Base-by-base conservation (phyloP, 2,888 invertebrate genomes). In the Drosophila paranaensis region DNA sequence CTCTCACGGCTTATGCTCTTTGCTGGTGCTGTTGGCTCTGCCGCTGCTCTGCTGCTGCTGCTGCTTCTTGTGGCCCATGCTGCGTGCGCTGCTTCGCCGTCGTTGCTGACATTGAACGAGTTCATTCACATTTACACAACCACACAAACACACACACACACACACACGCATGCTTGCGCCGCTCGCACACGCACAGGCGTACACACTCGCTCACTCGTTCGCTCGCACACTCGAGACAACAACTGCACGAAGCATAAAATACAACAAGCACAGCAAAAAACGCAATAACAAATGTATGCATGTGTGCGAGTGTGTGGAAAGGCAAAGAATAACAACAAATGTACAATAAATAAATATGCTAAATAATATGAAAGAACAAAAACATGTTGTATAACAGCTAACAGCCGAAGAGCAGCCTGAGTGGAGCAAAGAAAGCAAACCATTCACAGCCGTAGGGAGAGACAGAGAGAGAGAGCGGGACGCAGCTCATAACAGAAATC, bases 71-170 rank as follows among this genome's bases (percentile, higher is more conserved):
- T 64, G 72, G 87, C 75, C 76, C 81, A 87, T 89, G 89, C 87
- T 84, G 89, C 79, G 71, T 81, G 81, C 77, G 70, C 74, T 84
- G 76, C 76, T 76, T 81, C 75, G 68, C 57, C 56, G 74, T 54
- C 53, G 68, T 54, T 33, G 82, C 91, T 92, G 92, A 92, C 93
- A 93, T 93, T 93, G 93, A 93, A 93, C 91, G 92, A 92, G 92
- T 93, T 93, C 92, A 93, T 93, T 93, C 93, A 92, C 92, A 89
- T 90, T 90, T 80, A 81, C 88, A 88, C 91, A 86, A 74, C 82
- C 74, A 64, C 30, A 30, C 30, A 30, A 39, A 62, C 67, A 56
- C 63, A 67, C 74, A 64, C 30, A 30, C 30, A 30, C 42, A 62
- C 67, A 56, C 63, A 67, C 45, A 9, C 45, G 8, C 13, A 25